Conservation (phyloP, 2,797 vertebrate species). For the Semotilus atromaculatus region DNA sequence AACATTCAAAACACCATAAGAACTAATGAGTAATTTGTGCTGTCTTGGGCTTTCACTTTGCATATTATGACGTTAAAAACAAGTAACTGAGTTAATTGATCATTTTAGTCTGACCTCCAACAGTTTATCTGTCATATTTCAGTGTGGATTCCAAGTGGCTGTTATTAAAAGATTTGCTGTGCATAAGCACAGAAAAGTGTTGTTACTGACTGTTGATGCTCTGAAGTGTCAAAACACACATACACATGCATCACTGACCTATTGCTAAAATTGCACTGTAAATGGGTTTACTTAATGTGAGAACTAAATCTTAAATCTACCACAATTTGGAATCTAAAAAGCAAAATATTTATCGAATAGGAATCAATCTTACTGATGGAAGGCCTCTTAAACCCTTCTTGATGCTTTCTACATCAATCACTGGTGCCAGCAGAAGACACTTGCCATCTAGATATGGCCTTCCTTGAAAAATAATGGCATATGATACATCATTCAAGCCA, state of each 20-base stretch:
- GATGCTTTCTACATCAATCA: conserved; percentile 49
- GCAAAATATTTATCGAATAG: neutral
- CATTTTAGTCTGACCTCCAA: neutral
- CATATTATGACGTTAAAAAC: neutral
- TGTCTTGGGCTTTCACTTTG: neutral
- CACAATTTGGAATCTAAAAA: conserved; percentile 12
- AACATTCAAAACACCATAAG: neutral
- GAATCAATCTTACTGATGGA: conserved; percentile 33
- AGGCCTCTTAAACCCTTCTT: conserved; percentile 24
- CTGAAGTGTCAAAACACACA: neutral
- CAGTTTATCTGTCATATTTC: neutral
- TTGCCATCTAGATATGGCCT: conserved; percentile 24
- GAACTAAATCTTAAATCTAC: neutral
- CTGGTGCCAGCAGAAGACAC: conserved; percentile 1
- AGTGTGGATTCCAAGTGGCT: neutral
- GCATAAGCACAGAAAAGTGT: neutral
- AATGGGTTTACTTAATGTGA: neutral
- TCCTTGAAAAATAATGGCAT: conserved; percentile 39
- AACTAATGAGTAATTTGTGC: neutral
- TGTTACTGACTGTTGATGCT: neutral
- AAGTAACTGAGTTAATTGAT: neutral
- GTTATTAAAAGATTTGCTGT: neutral
- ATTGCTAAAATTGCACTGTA: neutral
- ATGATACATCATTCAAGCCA: conserved; percentile 34
- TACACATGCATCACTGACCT: neutral